A percentile compares a stretch with the other conserved stretches of the same genome.
These are phyloP conservation scores for Saccopteryx leptura DNA, from an alignment of 2,113 vertebrate genomes.

Conservation along the genomic window DNA sequence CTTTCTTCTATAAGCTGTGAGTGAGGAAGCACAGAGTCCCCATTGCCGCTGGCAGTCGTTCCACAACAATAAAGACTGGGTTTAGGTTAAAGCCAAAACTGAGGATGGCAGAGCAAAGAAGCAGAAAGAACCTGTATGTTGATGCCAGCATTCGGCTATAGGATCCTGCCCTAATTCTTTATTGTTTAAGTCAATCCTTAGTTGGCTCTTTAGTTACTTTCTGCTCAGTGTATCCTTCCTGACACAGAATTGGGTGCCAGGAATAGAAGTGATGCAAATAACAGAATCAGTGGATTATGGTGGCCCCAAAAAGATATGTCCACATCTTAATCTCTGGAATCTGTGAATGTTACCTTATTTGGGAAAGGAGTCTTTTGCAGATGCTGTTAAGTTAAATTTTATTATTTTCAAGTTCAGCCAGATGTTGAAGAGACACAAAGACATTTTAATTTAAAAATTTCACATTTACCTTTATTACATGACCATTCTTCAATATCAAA, in stretches of 20 bases:
- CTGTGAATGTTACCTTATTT: not conserved
- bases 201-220: not conserved
- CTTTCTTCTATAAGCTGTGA: not conserved
- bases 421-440: slow-evolving; percentile 49
- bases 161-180: not conserved
- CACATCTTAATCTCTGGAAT: not conserved
- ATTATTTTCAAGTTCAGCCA: slow-evolving; percentile 47
- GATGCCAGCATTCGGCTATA: not conserved
- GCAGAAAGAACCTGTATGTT: not conserved
- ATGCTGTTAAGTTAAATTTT: not conserved
- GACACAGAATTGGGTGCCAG: slow-evolving; percentile 9
- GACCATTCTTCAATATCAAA: slow-evolving; percentile 40
- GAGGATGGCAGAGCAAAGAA: not conserved
- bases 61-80: not conserved
- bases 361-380: not conserved
- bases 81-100: not conserved
- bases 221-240: not conserved
- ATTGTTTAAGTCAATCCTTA: not conserved
- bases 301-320: not conserved
- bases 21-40: not conserved
- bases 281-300: not conserved
- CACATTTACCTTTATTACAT: slow-evolving; percentile 57
- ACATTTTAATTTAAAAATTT: slow-evolving; percentile 62
- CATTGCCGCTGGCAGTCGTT: not conserved
- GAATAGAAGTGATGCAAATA: not conserved